Evolutionary conservation across 2,113 vertebrate genomes (phyloP).

Genomic region (Lepisosteus osseus): DNA sequence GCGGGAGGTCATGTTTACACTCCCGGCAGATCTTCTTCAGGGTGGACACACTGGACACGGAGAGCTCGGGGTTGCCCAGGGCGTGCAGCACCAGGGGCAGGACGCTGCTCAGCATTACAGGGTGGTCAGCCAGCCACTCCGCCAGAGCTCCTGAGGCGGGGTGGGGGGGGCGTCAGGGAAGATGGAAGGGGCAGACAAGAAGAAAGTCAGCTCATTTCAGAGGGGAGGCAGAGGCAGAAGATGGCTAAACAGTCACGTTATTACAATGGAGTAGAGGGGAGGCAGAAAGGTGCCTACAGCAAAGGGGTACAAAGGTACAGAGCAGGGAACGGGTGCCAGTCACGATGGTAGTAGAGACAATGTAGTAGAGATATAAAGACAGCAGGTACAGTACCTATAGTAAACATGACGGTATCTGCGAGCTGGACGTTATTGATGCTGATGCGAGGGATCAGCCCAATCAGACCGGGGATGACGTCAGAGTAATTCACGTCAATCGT

Average conservation of each 20-base stretch:
- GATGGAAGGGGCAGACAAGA: background rate
- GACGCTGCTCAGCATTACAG: conserved; percentile 96
- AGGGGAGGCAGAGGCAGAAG: background rate
- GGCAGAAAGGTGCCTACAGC: background rate
- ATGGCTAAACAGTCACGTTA: conserved; percentile 75
- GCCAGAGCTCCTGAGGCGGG: conserved; percentile 80
- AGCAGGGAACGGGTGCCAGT: background rate
- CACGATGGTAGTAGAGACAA: background rate
- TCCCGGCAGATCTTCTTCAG: conserved; percentile 98
- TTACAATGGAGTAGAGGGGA: conserved; percentile 51
- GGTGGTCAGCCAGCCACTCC: conserved; percentile 96
- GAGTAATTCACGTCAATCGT: conserved; percentile 98
- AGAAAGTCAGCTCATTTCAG: background rate
- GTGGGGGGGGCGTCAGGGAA: background rate
- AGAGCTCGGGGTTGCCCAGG: conserved; percentile 94
- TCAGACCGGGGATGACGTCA: conserved; percentile 93
- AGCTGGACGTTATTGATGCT: conserved; percentile 97
- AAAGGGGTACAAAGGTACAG: background rate
- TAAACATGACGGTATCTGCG: conserved; percentile 98
- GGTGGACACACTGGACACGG: conserved; percentile 94
- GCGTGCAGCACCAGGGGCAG: conserved; percentile 93
- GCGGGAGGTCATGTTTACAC: conserved; percentile 93
- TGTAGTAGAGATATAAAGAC: conserved; percentile 20
- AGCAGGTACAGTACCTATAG: conserved; percentile 74
- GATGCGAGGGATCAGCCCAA: conserved; percentile 95